Conservation (phyloP, 1,140 invertebrate species). For the Hyles vespertilio region DNA sequence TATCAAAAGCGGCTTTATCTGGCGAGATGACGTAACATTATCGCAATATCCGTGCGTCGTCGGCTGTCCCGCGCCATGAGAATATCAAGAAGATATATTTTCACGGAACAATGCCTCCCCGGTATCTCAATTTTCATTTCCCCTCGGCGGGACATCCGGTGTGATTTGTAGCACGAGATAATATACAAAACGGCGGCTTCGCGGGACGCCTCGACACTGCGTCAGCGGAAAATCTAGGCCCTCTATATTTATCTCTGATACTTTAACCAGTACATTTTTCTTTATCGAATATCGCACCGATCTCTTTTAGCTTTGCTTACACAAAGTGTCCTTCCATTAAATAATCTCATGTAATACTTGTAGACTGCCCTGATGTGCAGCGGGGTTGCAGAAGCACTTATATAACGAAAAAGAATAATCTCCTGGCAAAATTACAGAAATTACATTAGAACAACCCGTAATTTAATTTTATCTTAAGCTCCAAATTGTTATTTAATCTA, state of each 20-base stretch:
- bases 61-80: slow-evolving; percentile 51
- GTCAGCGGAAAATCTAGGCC: slow-evolving; percentile 53
- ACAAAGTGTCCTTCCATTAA: slow-evolving; percentile 15
- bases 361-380: too few relatives aligned
- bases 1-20: slow-evolving; percentile 51
- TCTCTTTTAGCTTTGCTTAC: slow-evolving; percentile 25
- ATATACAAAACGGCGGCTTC: slow-evolving; percentile 64
- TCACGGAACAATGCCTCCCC: slow-evolving; percentile 65
- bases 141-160: slow-evolving; percentile 60
- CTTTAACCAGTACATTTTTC: slow-evolving; percentile 43
- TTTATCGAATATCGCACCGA: slow-evolving; percentile 37
- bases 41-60: slow-evolving; percentile 59
- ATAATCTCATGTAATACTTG: slow-evolving; percentile 11
- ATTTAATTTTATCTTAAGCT: too few relatives aligned
- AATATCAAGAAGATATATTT: slow-evolving; percentile 71
- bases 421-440: too few relatives aligned
- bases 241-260: slow-evolving; percentile 42
- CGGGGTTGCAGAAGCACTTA: too few relatives aligned
- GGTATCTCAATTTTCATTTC: slow-evolving; percentile 71
- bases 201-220: slow-evolving; percentile 43
- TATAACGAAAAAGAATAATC: too few relatives aligned
- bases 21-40: slow-evolving; percentile 52
- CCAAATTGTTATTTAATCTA: slow-evolving; percentile 12
- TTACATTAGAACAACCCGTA: too few relatives aligned
- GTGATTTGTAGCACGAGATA: slow-evolving; percentile 70